Evolutionary conservation across 2,797 vertebrate genomes (phyloP).

Genomic region (Lates japonicus): DNA sequence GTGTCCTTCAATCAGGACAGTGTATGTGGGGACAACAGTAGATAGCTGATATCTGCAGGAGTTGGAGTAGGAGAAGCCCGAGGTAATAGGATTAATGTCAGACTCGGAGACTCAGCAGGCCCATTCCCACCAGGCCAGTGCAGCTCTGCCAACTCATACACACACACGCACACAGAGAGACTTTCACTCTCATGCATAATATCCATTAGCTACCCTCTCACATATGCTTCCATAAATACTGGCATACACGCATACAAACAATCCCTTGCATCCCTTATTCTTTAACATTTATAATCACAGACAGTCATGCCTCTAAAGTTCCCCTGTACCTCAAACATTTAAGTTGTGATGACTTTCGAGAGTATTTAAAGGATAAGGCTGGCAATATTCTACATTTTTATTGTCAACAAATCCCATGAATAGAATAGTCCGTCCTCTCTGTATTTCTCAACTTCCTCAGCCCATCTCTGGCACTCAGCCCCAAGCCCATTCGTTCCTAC

Average conservation of each 20-base stretch:
- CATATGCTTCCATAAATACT: slow-evolving; percentile 45
- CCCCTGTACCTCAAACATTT: background rate
- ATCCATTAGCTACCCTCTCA: slow-evolving; percentile 33
- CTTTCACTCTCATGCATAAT: slow-evolving; percentile 44
- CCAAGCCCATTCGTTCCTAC: background rate
- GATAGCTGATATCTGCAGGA: slow-evolving; percentile 32
- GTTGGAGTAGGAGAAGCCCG: slow-evolving; percentile 33
- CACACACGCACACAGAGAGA: slow-evolving; percentile 30
- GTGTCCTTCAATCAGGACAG: slow-evolving; percentile 24
- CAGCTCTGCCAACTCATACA: slow-evolving; percentile 29
- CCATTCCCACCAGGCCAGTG: slow-evolving; percentile 37
- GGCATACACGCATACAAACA: slow-evolving; percentile 1
- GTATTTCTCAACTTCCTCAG: background rate
- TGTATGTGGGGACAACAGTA: slow-evolving; percentile 23
- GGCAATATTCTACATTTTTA: background rate
- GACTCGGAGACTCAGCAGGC: slow-evolving; percentile 30
- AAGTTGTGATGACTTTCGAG: background rate
- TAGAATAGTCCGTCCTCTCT: background rate
- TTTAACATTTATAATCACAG: slow-evolving; percentile 28
- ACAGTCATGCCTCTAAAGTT: slow-evolving; percentile 4
- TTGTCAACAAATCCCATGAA: background rate
- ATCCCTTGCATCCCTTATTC: slow-evolving; percentile 13
- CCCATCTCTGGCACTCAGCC: background rate
- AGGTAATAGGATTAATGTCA: slow-evolving; percentile 63
- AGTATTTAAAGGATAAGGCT: background rate